phyloP scores from a whole-genome alignment of 2,113 vertebrate genomes.

The Garra rufa region DNA sequence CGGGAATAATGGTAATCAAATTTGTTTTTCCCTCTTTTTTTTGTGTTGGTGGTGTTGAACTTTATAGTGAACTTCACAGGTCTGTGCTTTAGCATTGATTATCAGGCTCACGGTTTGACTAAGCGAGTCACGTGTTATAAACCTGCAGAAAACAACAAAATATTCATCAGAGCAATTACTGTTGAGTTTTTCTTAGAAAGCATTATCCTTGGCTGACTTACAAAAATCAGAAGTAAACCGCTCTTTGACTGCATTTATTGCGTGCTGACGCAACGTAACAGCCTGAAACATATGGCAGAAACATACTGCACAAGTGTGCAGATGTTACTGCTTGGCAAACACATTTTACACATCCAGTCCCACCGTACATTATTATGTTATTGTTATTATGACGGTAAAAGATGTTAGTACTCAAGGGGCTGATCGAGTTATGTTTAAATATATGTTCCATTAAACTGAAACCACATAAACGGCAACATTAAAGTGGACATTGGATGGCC shows the following conservation, averaged over 20 bases:
- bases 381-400: background rate
- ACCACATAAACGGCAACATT: background rate
- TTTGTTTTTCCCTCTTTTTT: background rate
- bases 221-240: background rate
- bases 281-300: background rate
- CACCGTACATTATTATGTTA: background rate
- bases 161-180: background rate
- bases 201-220: background rate
- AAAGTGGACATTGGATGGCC: too few species aligned
- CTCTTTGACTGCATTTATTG: background rate
- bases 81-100: background rate
- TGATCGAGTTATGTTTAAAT: background rate
- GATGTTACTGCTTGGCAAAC: background rate
- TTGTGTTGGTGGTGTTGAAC: too few species aligned
- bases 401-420: background rate
- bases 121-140: background rate
- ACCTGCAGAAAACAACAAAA: background rate
- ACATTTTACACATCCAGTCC: background rate
- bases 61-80: constrained; percentile 18
- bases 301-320: background rate
- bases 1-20: background rate
- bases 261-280: background rate
- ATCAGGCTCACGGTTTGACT: background rate
- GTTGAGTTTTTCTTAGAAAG: background rate
- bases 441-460: background rate